Base-by-base conservation (phyloP, 1,140 invertebrate genomes). In the Drosophila insularis region DNA sequence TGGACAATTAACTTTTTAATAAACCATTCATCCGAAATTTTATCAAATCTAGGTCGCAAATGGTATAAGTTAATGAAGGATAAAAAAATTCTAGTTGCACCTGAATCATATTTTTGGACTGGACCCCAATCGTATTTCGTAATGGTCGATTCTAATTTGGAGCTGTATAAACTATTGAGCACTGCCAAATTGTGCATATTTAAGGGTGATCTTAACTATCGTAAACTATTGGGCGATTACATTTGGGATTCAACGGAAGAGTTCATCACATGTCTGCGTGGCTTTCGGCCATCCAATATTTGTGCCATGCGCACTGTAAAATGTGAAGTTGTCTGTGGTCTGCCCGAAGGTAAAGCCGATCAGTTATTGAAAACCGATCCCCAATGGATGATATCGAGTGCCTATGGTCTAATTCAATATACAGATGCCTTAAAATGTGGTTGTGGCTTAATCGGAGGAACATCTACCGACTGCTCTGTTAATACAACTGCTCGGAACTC, bases 151-250 rank as follows among this genome's bases (percentile, higher is more conserved):
- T 90, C 93, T 7, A 94, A 95, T 71, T 92, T 94, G n/a, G 85
- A 94, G 1, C 91, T 99, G 0, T 98, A 98, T 89, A 81, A 92
- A 21, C 93, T 95, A 70, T 92, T 99, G 1, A 92, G 93, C 17
- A 78, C 94, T 89, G 93, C 96, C 0, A 93, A 93, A 61, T 90
- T 98, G 7, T 81, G 97, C 1, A 95, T 99, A 77, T 98, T 99
- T 91, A 99, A 99, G 94, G 99, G 99, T 0, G 97, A 99, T 91
- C 93, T 99, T 4, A 99, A 99, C 93, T 99, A 99, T 92, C 93
- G 98, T 56, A 99, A 99, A 93, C 93, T 99, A 35, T 92, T 98
- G 21, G 97, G 96, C 0, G 99, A 99, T 91, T 94, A 95, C 37
- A 96, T 97, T 71, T 99, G 98, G 96, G 93, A 95, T 21, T 93